phyloP scores from a whole-genome alignment of 2,888 invertebrate genomes.

The Amphipyra tragopoginis region DNA sequence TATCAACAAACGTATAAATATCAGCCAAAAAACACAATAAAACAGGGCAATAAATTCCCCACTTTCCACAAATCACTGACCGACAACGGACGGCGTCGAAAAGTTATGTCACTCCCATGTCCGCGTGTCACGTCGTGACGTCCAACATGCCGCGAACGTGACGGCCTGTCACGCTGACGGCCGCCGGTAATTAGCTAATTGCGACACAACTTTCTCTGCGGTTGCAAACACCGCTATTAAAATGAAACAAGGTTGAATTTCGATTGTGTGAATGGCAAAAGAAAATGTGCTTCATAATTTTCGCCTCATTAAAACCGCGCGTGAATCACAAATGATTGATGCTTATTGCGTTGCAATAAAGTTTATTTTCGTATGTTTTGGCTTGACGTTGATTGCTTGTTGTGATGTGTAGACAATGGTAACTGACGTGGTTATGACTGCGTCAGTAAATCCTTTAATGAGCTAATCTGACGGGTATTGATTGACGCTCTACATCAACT shows the following conservation, averaged over 20 bases:
- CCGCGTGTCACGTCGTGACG: conserved; percentile 66
- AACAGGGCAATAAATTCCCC: conserved; percentile 51
- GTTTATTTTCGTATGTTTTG: conserved; percentile 59
- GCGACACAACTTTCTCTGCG: conserved; percentile 60
- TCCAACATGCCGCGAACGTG: conserved; percentile 53
- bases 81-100: conserved; percentile 76
- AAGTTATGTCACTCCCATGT: conserved; percentile 76
- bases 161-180: conserved; percentile 59
- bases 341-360: conserved; percentile 61
- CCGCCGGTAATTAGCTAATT: conserved; percentile 82
- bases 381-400: conserved; percentile 61
- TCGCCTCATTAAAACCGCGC: conserved; percentile 70
- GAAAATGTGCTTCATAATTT: conserved; percentile 61
- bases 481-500: conserved; percentile 63
- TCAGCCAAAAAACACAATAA: conserved; percentile 35
- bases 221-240: conserved; percentile 17
- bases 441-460: conserved; percentile 71
- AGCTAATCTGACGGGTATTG: conserved; percentile 76
- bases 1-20: conserved; percentile 33
- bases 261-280: background rate
- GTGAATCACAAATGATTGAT: conserved; percentile 60
- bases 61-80: conserved; percentile 64
- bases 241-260: conserved; percentile 16
- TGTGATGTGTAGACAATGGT: conserved; percentile 63
- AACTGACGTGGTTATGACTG: conserved; percentile 65